Percentiles rank a stretch among this genome's conserved stretches.
These are phyloP conservation scores for Phthorimaea operculella DNA, from an alignment of 1,140 invertebrate species.

Conservation along the genomic window DNA sequence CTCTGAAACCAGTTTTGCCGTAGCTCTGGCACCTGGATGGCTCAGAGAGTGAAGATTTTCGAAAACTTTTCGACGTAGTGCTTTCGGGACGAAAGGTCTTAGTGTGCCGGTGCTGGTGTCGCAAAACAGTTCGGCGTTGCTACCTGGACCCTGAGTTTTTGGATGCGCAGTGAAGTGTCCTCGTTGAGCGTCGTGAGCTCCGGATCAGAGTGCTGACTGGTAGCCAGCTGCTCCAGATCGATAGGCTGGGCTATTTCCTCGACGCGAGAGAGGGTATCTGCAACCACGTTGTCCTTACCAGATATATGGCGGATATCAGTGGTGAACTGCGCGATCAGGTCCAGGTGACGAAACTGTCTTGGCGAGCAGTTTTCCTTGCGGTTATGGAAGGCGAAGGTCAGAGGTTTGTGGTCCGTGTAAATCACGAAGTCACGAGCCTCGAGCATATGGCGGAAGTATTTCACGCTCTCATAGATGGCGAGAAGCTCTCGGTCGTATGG, in stretches of 20 bases:
- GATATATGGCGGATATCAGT: slow-evolving; percentile 21
- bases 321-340: slow-evolving; percentile 34
- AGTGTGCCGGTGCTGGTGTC: background rate
- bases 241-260: background rate
- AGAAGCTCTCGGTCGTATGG: slow-evolving; percentile 19
- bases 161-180: background rate
- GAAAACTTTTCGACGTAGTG: background rate
- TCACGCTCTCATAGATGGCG: slow-evolving; percentile 17
- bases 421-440: slow-evolving; percentile 14
- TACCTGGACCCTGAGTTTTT: background rate
- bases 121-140: background rate
- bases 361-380: slow-evolving; percentile 18
- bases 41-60: background rate
- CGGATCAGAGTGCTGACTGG: background rate
- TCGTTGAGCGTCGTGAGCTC: background rate
- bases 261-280: slow-evolving; percentile 15
- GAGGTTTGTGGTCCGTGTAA: slow-evolving; percentile 2
- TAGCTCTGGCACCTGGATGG: slow-evolving; percentile 1
- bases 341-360: slow-evolving; percentile 30
- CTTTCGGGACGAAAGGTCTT: background rate
- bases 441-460: slow-evolving; percentile 18
- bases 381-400: slow-evolving; percentile 2
- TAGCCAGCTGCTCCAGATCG: background rate
- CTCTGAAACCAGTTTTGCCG: slow-evolving; percentile 12
- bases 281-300: slow-evolving; percentile 39